Evolutionary conservation across 2,113 vertebrate genomes (phyloP).

Genomic region (Megaleporinus macrocephalus): DNA sequence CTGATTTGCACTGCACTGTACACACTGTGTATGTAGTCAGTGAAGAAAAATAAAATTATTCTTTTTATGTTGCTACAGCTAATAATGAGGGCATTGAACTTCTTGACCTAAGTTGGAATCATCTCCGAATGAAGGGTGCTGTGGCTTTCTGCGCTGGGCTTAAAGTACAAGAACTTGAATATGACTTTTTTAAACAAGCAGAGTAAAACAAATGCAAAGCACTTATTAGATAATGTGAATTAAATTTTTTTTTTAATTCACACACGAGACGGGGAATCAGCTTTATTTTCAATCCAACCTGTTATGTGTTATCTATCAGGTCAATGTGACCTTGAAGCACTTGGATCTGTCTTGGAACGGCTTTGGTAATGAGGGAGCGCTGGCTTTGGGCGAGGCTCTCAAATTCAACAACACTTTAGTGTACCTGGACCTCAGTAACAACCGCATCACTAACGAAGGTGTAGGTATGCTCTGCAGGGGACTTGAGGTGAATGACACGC

Average conservation of each 20-base stretch:
- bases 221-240: no score
- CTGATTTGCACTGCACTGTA: no score
- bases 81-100: slow-evolving; percentile 84
- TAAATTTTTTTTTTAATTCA: neutral
- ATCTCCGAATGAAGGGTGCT: slow-evolving; percentile 81
- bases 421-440: slow-evolving; percentile 84
- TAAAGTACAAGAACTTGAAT: slow-evolving; percentile 69
- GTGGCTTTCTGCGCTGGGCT: slow-evolving; percentile 85
- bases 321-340: slow-evolving; percentile 81
- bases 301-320: slow-evolving; percentile 63
- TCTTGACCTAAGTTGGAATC: slow-evolving; percentile 91
- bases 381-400: slow-evolving; percentile 87
- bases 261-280: neutral
- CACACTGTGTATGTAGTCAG: neutral
- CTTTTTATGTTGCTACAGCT: slow-evolving; percentile 66
- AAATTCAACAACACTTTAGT: slow-evolving; percentile 82
- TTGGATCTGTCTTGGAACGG: slow-evolving; percentile 89
- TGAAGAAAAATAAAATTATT: neutral
- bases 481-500: slow-evolving; percentile 84
- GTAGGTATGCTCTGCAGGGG: slow-evolving; percentile 82
- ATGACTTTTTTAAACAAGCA: neutral
- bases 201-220: no score
- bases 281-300: neutral
- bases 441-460: slow-evolving; percentile 85
- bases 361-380: slow-evolving; percentile 88